phyloP scores from a whole-genome alignment of 2,888 invertebrate genomes.

The Agapetus fuscipes region DNA sequence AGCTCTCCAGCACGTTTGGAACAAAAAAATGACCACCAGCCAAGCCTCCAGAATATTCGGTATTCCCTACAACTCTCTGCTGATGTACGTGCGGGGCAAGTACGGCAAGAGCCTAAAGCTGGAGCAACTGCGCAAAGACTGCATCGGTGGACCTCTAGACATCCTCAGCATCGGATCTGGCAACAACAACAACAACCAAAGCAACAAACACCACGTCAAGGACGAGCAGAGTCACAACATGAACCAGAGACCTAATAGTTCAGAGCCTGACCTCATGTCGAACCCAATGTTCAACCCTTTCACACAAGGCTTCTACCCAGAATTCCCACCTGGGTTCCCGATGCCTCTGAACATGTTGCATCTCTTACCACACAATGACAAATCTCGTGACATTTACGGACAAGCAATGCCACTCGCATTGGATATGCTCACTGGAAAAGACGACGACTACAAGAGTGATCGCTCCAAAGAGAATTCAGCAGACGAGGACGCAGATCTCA shows the following conservation, averaged over 20 bases:
- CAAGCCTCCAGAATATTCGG: slow-evolving; percentile 86
- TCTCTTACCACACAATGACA: slow-evolving; percentile 69
- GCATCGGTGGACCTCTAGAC: slow-evolving; percentile 72
- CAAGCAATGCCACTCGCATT: slow-evolving; percentile 46
- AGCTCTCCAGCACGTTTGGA: slow-evolving; percentile 90
- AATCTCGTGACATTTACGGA: slow-evolving; percentile 53
- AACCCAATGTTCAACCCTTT: slow-evolving; percentile 68
- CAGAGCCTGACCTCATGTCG: slow-evolving; percentile 55
- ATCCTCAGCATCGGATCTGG: slow-evolving; percentile 54
- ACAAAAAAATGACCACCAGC: slow-evolving; percentile 89
- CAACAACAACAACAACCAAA: slow-evolving; percentile 49
- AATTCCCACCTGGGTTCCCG: slow-evolving; percentile 71
- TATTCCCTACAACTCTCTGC: slow-evolving; percentile 84
- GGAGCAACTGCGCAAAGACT: slow-evolving; percentile 80
- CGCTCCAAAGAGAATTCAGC: slow-evolving; percentile 52
- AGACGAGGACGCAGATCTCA: slow-evolving; percentile 47
- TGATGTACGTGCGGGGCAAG: slow-evolving; percentile 88
- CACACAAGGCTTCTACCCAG: slow-evolving; percentile 73
- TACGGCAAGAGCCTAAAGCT: slow-evolving; percentile 87
- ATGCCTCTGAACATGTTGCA: slow-evolving; percentile 80
- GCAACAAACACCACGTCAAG: slow-evolving; percentile 47
- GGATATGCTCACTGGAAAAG: slow-evolving; percentile 48
- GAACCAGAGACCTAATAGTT: slow-evolving; percentile 53
- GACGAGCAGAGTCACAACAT: slow-evolving; percentile 35
- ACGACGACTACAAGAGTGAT: slow-evolving; percentile 57